Conservation (phyloP, 2,888 invertebrate genomes). For the Chydorus sphaericus region DNA sequence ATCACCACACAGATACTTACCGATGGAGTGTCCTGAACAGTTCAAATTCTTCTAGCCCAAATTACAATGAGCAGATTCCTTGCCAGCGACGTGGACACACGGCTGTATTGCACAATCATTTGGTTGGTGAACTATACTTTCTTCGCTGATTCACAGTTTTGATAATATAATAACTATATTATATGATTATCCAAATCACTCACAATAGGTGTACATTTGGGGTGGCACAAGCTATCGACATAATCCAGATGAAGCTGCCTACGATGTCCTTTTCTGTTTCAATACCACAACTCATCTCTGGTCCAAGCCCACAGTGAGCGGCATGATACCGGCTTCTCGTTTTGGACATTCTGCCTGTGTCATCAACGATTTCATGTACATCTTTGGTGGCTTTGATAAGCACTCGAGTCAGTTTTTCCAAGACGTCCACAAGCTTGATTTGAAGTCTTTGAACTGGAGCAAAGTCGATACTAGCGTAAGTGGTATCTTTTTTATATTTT, state of each 20-base stretch:
- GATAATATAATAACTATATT: neutral
- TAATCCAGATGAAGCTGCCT: conserved; percentile 66
- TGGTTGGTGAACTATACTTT: too few relatives aligned
- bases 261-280: conserved; percentile 65
- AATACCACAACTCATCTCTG: conserved; percentile 53
- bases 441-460: conserved; percentile 56
- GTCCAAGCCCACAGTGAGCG: conserved; percentile 48
- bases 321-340: conserved; percentile 59
- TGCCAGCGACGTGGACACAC: conserved; percentile 86
- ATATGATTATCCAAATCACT: neutral
- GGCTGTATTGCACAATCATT: conserved; percentile 60
- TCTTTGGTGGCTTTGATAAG: conserved; percentile 86
- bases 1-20: conserved; percentile 32
- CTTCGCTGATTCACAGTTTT: too few relatives aligned
- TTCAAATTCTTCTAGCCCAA: conserved; percentile 35
- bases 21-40: conserved; percentile 32
- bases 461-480: conserved; percentile 38
- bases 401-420: conserved; percentile 62
- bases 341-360: conserved; percentile 86
- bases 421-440: conserved; percentile 57
- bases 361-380: conserved; percentile 62
- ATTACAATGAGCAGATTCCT: conserved; percentile 41
- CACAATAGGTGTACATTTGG: conserved; percentile 61
- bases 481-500: neutral
- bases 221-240: conserved; percentile 85